phyloP scores from a whole-genome alignment of 1,140 invertebrate species.

The Lamellibrachia luymesi region DNA sequence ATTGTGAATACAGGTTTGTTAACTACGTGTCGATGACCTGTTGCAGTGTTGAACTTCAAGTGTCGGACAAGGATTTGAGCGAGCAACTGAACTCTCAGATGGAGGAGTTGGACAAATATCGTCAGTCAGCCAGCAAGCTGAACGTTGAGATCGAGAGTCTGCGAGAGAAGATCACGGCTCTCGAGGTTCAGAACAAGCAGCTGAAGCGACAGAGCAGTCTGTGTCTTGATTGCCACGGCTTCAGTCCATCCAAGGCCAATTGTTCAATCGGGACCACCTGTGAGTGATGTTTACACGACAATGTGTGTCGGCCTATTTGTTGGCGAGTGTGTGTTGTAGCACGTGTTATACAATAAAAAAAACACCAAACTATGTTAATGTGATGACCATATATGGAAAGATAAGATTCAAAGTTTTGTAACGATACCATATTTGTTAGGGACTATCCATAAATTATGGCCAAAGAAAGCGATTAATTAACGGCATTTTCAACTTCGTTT shows the following conservation, averaged over 20 bases:
- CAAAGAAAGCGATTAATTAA: too few relatives aligned
- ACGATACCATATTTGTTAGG: too few relatives aligned
- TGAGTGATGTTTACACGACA: not conserved
- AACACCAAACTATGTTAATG: not conserved
- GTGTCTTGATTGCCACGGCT: not conserved
- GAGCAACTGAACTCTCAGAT: not conserved
- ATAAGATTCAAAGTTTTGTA: too few relatives aligned
- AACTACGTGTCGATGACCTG: not conserved
- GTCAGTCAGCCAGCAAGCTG: not conserved
- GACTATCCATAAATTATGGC: too few relatives aligned
- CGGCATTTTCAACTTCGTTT: too few relatives aligned
- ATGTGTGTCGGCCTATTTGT: not conserved
- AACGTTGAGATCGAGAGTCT: not conserved
- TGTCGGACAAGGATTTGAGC: not conserved
- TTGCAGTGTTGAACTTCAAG: not conserved
- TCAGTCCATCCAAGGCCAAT: not conserved
- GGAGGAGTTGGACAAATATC: not conserved
- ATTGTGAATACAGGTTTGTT: not conserved
- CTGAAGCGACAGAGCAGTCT: not conserved
- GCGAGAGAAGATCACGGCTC: not conserved
- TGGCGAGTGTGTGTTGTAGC: not conserved
- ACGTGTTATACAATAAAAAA: not conserved
- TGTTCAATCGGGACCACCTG: not conserved
- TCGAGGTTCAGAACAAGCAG: not conserved
- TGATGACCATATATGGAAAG: too few relatives aligned